A percentile compares a stretch with the other conserved stretches of the same genome.
Evolutionary conservation across 2,888 invertebrate genomes (phyloP).

Genomic region (Cephus spinipes): DNA sequence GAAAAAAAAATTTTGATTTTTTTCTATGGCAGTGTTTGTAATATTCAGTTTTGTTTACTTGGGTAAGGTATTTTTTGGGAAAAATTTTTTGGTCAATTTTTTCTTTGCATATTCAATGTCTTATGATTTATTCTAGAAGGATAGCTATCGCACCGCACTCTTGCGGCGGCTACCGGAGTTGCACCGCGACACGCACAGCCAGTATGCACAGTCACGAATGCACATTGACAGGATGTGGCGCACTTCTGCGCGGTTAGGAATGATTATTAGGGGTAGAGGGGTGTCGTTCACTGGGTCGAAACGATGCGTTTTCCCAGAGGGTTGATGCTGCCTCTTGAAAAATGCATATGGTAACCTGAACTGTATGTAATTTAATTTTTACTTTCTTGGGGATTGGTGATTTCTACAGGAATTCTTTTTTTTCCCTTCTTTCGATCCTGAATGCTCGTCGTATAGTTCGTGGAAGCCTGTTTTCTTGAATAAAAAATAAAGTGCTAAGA

Average conservation of each 20-base stretch:
- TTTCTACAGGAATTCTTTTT: not conserved
- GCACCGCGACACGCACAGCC: not conserved
- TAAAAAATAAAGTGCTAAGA: not conserved
- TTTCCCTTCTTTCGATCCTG: not conserved
- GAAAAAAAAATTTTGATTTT: not conserved
- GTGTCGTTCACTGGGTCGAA: not conserved
- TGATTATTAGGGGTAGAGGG: not conserved
- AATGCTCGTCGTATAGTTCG: not conserved
- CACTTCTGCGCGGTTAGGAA: slow-evolving; percentile 1
- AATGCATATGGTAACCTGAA: not conserved
- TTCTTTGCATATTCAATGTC: not conserved
- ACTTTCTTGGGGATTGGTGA: not conserved
- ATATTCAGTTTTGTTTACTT: not conserved
- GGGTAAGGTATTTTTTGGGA: not conserved
- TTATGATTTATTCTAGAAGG: not conserved
- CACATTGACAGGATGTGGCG: slow-evolving; percentile 3
- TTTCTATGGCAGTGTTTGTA: not conserved
- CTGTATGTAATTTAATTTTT: not conserved
- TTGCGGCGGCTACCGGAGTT: not conserved
- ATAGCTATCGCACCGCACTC: not conserved
- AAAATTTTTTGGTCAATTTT: not conserved
- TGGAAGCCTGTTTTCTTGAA: not conserved
- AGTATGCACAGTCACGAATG: not conserved
- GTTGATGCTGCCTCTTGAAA: not conserved
- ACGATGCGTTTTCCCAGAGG: not conserved